These are phyloP conservation scores for Actinostola sp. DNA, from an alignment of 92 coral and sea anemone genomes.

Conservation along the genomic window DNA sequence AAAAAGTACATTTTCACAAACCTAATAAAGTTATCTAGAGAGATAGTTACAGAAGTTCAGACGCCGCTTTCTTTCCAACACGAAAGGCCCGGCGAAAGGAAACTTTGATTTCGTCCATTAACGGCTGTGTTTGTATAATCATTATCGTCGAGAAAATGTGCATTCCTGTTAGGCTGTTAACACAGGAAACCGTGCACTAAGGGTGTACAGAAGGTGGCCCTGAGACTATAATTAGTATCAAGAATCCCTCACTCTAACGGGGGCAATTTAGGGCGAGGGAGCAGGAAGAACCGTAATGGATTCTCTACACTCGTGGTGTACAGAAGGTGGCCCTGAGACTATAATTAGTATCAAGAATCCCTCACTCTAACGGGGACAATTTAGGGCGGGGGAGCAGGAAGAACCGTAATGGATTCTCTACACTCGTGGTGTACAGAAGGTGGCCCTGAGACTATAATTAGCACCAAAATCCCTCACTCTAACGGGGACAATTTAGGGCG, in stretches of 20 bases:
- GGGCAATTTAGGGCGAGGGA: too few species aligned
- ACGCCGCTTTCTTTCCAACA: too few species aligned
- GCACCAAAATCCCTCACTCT: neutral
- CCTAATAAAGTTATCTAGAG: too few species aligned
- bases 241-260: too few species aligned
- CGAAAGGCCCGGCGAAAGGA: too few species aligned
- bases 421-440: neutral
- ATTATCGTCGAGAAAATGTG: neutral
- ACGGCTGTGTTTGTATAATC: neutral
- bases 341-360: slow-evolving; percentile 4
- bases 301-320: neutral
- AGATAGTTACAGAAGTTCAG: too few species aligned
- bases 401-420: neutral
- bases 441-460: slow-evolving; percentile 12
- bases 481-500: neutral
- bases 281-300: neutral
- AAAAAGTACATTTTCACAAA: too few species aligned
- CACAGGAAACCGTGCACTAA: slow-evolving; percentile 6
- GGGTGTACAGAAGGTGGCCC: neutral
- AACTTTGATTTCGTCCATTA: neutral
- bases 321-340: neutral
- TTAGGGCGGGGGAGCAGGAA: too few species aligned
- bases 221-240: slow-evolving; percentile 8
- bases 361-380: too few species aligned
- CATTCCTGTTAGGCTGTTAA: slow-evolving; percentile 1